Base-by-base conservation (phyloP, 2,797 vertebrate genomes). In the Heteromormyrus szaboi region DNA sequence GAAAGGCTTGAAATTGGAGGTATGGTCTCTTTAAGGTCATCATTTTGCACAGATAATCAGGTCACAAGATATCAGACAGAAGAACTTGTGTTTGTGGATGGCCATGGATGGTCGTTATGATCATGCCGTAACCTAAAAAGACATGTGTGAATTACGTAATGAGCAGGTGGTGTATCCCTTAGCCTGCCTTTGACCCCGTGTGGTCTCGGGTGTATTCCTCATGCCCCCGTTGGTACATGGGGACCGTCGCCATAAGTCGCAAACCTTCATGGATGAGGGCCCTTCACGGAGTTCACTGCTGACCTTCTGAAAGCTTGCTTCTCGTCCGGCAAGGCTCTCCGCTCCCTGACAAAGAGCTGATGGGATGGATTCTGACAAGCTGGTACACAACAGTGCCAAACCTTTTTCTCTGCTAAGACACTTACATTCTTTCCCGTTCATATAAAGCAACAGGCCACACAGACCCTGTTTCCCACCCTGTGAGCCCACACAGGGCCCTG, bases 281-380 rank as follows among this genome's bases (percentile, higher is more conserved):
- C 12, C 68, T 72, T 76, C 68, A 19, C 2, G 2, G 37, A 37
- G 14, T 22, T 76, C 19, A 81, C 37, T 44, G 76, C 29, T 81
- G 76, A 46, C 76, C 76, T 17, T 46, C 37, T 81, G 37, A 81
- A 81, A 46, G 37, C 41, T 22, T 81, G 76, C 37, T 44, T 53
- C 4, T 11, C 5, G 1, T 50, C 48, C 11, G 8, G 84, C n/a
- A 14, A 50, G 11, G 46, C 48, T 33, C 48, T 29, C 25, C 11
- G 2, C 88, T 68, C 91, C 86, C 90, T 89, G 48, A 54, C 84
- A 85, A 54, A 7, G 50, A 51, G 25, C 84, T 54, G 12, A 29
- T n/a, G 83, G 90, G 88, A 94, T 94, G 89, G 91, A 89, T 93
- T 93, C 88, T 93, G 94, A 95, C 94, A 93, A 89, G 91, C 91